A percentile compares a stretch with the other conserved stretches of the same genome.
Evolutionary conservation across 23 tunicate genomes (phyloP).

Genomic region (Trididemnum nubilum): DNA sequence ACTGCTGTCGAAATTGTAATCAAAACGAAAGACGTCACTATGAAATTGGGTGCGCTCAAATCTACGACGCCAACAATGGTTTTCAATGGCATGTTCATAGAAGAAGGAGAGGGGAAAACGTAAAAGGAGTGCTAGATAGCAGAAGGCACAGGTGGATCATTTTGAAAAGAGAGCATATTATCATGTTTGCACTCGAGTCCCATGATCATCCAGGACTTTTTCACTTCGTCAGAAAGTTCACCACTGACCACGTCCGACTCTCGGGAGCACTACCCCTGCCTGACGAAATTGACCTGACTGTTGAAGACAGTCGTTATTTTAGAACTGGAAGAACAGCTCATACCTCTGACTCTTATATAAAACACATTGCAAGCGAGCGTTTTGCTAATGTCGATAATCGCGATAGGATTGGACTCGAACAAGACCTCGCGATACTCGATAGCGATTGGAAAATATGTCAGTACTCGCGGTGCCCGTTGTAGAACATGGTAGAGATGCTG

Average conservation of each 20-base stretch:
- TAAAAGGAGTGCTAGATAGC: not conserved
- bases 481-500: too few species aligned
- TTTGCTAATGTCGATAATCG: not conserved
- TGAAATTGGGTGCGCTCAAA: not conserved
- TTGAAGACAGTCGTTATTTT: not conserved
- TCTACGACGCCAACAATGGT: not conserved
- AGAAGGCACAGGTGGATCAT: not conserved
- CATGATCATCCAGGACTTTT: not conserved
- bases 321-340: not conserved
- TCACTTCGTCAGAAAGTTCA: not conserved
- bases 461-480: too few species aligned
- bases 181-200: not conserved
- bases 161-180: not conserved
- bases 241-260: not conserved
- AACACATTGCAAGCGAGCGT: not conserved
- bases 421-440: not conserved
- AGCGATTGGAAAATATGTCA: too few species aligned
- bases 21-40: not conserved
- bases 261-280: not conserved
- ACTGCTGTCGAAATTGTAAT: not conserved
- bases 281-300: not conserved
- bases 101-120: not conserved
- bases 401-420: not conserved
- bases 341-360: not conserved
- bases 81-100: not conserved